Base-by-base conservation (phyloP, 2,113 vertebrate species). In the Falco punctatus region DNA sequence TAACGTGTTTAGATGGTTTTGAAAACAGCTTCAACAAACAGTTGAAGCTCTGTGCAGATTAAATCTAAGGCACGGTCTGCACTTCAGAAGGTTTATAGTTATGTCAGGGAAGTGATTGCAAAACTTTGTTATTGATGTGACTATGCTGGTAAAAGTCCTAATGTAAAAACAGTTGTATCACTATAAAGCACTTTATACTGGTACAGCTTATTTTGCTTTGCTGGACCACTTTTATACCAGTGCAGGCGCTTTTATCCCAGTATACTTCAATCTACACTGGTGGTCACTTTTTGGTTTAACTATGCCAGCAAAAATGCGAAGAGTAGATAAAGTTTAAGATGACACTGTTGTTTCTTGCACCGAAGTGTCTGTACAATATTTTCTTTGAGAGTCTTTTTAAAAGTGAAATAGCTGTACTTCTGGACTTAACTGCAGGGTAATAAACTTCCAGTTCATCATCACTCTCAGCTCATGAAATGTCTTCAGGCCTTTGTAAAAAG, bases 331-430 rank as follows among this genome's bases (percentile, higher is more conserved):
- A 42, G 33, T 78, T 74, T 62, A 71, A 64, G 64, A 32, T 2
- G 6, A 74, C 48, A 8, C 15, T 64, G 52, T 78, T 84, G 58
- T 26, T 95, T 93, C 94, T 91, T 58, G 57, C 71, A 93, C 88
- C 61, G 73, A 91, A 91, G 87, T 84, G 28, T 74, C 92, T 88
- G 75, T 61, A 78, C 65, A 20, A 23, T 55, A 72, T 91, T 95
- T 97, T 96, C 92, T 89, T 77, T 46, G 87, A 64, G 88, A 94
- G 44, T 30, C 38, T 71, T 94, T 97, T 86, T 42, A 44, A 90
- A 86, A 96, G 88, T 72, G 92, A 97, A 97, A 93, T 85, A 90
- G 70, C 74, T 96, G 86, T 96, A 92, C 54, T 46, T 81, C 77
- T 71, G 82, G 58, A 93, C 70, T 95, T 87, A 75, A 83, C 69